Evolutionary conservation across 2,797 vertebrate species (phyloP), one percentile per base, ranked within the genome.

Genomic region (Aeoliscus strigatus): DNA sequence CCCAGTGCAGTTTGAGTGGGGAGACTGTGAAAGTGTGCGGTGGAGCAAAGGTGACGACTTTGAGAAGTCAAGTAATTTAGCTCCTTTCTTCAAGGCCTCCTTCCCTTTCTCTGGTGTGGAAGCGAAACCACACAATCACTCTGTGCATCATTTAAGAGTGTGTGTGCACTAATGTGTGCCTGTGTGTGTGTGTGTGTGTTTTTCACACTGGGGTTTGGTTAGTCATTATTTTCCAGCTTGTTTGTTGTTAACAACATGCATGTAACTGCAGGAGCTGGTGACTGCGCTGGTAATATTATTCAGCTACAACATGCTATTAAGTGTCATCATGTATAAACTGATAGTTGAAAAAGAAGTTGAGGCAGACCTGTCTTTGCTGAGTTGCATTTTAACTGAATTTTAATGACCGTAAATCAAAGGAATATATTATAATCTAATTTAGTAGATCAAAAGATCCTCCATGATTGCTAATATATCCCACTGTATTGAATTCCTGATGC

Each of bases 381-480:
- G 65, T 81, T 83, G 76, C 77, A 59, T 73, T 82, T 82, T 78
- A 78, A 64, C 63, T 51, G 81, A 68, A 82, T 83, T 66, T 80
- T 77, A 83, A 86, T 82, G 78, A 72, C 66, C 53, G 66, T 66
- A 75, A 83, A 84, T 86, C 81, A 82, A 85, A 86, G 71, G 83
- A 86, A 87, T 87, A 86, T 65, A 87, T 86, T 87, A 86, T 73
- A 86, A 86, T 87, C 76, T 83, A 84, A 84, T 85, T 86, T 84
- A 59, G 72, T 48, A 86, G 78, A 86, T 86, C 82, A 87, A 86
- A 86, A 84, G 82, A 83, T 82, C 69, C 70, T 59, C 63, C 56
- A 57, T 75, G 77, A 84, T 82, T 80, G 66, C 73, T 82, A 83
- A 82, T 77, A 76, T 80, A 67, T 79, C 76, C 77, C 39, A 58